Percentiles rank a stretch among this genome's conserved stretches.
These are phyloP conservation scores for Alectoris magna DNA, from an alignment of 2,797 vertebrate genomes.

Conservation along the genomic window DNA sequence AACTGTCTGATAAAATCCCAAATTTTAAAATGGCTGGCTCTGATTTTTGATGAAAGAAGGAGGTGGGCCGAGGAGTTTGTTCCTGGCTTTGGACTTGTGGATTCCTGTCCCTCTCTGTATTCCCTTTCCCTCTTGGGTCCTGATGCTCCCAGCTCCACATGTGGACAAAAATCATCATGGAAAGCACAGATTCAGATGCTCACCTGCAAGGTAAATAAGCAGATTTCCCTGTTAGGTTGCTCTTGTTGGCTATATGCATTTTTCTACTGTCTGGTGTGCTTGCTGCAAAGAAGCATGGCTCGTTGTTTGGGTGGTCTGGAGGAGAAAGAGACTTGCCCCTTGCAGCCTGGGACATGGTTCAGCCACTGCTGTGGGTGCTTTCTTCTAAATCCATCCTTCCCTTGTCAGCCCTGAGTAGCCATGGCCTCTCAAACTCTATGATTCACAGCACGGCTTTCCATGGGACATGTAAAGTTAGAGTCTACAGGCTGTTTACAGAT, in stretches of 20 bases:
- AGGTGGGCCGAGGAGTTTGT: neutral
- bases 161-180: neutral
- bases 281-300: neutral
- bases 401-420: neutral
- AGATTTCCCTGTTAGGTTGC: neutral
- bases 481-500: neutral
- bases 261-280: neutral
- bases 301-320: neutral
- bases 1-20: neutral
- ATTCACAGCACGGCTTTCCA: neutral
- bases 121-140: neutral
- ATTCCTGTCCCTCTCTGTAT: neutral
- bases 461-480: neutral
- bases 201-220: neutral
- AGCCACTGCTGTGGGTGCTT: fast-evolving
- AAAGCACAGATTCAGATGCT: neutral
- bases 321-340: neutral
- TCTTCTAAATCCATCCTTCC: neutral
- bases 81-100: neutral
- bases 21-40: neutral
- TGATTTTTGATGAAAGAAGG: neutral
- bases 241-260: neutral
- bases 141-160: neutral
- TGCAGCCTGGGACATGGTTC: neutral
- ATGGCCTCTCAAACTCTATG: neutral